These are phyloP conservation scores for Pyrocoelia pectoralis DNA, from an alignment of 2,888 invertebrate species.

Conservation along the genomic window DNA sequence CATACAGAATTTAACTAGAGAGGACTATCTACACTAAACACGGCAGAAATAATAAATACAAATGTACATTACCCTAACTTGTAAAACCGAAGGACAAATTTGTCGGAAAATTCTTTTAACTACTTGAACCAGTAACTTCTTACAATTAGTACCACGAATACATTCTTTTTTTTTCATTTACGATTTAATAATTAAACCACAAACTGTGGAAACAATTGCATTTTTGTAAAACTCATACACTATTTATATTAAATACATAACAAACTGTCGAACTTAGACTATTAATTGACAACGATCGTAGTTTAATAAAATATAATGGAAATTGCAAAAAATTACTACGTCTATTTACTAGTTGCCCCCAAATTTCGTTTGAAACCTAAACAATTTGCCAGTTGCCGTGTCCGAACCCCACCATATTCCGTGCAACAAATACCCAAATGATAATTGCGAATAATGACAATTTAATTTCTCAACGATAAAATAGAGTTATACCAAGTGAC, in stretches of 20 bases:
- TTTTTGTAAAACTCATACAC: conserved; percentile 10
- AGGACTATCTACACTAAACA: conserved; percentile 29
- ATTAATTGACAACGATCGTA: background rate
- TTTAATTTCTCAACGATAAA: too few species aligned
- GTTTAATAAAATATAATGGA: background rate
- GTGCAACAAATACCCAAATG: too few species aligned
- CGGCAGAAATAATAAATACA: conserved; percentile 11
- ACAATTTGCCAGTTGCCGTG: too few species aligned
- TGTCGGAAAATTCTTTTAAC: background rate
- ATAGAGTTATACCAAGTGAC: too few species aligned
- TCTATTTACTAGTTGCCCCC: too few species aligned
- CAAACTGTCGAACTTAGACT: background rate
- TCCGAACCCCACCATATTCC: too few species aligned
- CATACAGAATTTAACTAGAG: conserved; percentile 38
- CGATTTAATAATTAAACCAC: conserved; percentile 13
- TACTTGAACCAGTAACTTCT: conserved; percentile 21
- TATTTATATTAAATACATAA: conserved; percentile 8
- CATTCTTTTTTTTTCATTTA: background rate
- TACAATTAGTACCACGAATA: conserved; percentile 32
- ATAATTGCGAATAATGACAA: too few species aligned
- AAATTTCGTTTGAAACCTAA: too few species aligned
- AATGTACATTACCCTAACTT: background rate
- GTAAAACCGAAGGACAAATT: background rate
- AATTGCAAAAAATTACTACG: background rate
- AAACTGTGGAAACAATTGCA: conserved; percentile 11